These are phyloP conservation scores for Furcula furcula DNA, from an alignment of 2,888 invertebrate species.

Conservation along the genomic window DNA sequence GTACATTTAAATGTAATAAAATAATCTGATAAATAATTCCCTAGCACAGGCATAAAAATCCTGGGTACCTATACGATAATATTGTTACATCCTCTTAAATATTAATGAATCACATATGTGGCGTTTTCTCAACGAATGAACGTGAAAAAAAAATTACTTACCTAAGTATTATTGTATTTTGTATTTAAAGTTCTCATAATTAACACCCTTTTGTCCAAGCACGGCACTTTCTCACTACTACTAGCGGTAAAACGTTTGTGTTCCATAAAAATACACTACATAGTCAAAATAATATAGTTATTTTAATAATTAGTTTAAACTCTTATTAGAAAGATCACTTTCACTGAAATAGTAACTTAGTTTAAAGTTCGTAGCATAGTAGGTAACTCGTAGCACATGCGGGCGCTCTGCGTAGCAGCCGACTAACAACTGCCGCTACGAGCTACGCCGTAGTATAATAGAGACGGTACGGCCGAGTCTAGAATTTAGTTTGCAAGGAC, in stretches of 20 bases:
- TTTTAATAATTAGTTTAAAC: neutral
- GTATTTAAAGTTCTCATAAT: conserved; percentile 11
- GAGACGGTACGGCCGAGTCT: conserved; percentile 11
- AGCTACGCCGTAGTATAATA: conserved; percentile 48
- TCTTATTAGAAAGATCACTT: conserved; percentile 5
- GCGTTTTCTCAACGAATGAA: too few species aligned
- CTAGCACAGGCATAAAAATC: too few species aligned
- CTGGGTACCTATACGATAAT: too few species aligned
- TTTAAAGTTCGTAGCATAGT: conserved; percentile 30
- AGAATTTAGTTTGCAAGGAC: conserved; percentile 10
- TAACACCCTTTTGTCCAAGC: neutral
- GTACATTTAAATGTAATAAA: neutral
- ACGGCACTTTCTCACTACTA: conserved; percentile 12
- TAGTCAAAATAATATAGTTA: neutral
- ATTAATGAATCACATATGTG: too few species aligned
- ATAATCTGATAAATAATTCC: too few species aligned
- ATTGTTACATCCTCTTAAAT: too few species aligned
- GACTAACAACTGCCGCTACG: conserved; percentile 63
- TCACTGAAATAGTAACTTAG: conserved; percentile 16
- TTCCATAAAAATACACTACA: conserved; percentile 2
- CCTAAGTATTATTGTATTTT: conserved; percentile 17
- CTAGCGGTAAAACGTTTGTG: conserved; percentile 6
- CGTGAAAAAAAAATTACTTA: conserved; percentile 15
- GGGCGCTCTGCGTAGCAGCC: conserved; percentile 51
- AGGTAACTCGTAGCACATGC: conserved; percentile 41